Base-by-base conservation (phyloP, 2,888 invertebrate species). In the Aricia artaxerxes region DNA sequence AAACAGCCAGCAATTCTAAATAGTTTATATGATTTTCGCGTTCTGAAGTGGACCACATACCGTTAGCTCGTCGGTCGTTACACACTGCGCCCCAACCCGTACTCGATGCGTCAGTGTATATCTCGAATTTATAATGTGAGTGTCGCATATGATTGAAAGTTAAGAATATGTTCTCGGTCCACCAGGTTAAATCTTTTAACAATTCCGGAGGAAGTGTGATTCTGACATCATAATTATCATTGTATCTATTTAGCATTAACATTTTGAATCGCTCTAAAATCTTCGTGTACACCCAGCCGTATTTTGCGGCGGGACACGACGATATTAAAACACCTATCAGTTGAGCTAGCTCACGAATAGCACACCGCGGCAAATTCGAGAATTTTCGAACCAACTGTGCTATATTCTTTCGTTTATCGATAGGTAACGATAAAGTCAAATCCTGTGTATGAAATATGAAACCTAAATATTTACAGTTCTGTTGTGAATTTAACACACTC, bases 221-320 rank as follows among this genome's bases (percentile, higher is more conserved):
- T 72, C 2, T 72, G 7, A 35, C 7, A 5, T 72, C 35, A 7
- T 72, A 53, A 61, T 61, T 53, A 31, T 72, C 5, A 72, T n/a
- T n/a, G n/a, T 72, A 35, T 72, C 6, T 38, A 38, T 73, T 38
- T 38, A 82, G 31, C 1, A 57, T 44, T n/a, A 82, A 40, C 24
- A 73, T 82, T 78, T 82, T 82, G 72, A 79, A 53, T 13, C 81
- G 44, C 77, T 82, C 82, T 9, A 82, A n/a, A 3, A 31, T 72
- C 44, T 82, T 81, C 5, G 82, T 82, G 38, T 80, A 82, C 4
- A 82, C 11, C 81, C 81, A 82, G n/a, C 80, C 76, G 57, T 80
- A 81, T 73, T 76, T 76, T 7, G 78, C 73, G 13, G 81, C 80
- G 31, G 79, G 81, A 53, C 80, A 82, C 2, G 81, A 80, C 0